Base-by-base conservation (phyloP, 2,888 invertebrate species). In the Drosophila sordidula region DNA sequence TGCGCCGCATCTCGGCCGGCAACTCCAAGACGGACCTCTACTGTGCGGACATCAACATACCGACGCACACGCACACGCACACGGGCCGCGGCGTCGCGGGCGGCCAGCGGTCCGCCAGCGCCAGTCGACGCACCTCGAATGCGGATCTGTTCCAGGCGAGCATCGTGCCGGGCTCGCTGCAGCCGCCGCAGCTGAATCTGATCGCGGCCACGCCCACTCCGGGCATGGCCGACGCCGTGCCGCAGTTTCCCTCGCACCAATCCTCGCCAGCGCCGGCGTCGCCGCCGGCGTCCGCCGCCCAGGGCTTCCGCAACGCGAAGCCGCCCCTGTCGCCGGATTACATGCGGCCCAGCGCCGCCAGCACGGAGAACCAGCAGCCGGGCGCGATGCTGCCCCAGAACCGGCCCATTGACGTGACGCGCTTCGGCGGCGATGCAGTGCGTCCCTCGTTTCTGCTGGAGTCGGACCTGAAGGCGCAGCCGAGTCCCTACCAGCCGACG, bases 41-140 rank as follows among this genome's bases (percentile, higher is more conserved):
- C 72, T 90, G 92, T 12, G 92, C 92, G 0, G 92, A 92, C 44
- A 90, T 92, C 3, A 92, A 90, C 46, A 91, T 92, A 70, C 90
- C 91, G 26, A 55, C 55, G 0, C 12, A 38, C 18, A 49, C 29
- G 26, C n/a, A n/a, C n/a, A n/a, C n/a, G n/a, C n/a, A n/a, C n/a
- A n/a, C n/a, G n/a, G 56, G 54, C 3, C 69, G 79, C 6, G 14
- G 38, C 4, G 4, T 3, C 11, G 70, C 49, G 8, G 78, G 69
- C 6, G 90, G 80, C 11, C 88, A 87, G 25, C 87, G 87, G 0
- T 90, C 91, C 1, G 90, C 78, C 4, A 91, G 90, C 34, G 81
- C 68, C 18, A 90, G 90, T 72, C 88, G 91, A 0, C 87, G 90
- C 29, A 82, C 90, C 3, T 90, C 91, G 1, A 90, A 90, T 67